These are phyloP conservation scores for Amblyjoppa proteus DNA, from an alignment of 2,888 invertebrate genomes.

Conservation along the genomic window DNA sequence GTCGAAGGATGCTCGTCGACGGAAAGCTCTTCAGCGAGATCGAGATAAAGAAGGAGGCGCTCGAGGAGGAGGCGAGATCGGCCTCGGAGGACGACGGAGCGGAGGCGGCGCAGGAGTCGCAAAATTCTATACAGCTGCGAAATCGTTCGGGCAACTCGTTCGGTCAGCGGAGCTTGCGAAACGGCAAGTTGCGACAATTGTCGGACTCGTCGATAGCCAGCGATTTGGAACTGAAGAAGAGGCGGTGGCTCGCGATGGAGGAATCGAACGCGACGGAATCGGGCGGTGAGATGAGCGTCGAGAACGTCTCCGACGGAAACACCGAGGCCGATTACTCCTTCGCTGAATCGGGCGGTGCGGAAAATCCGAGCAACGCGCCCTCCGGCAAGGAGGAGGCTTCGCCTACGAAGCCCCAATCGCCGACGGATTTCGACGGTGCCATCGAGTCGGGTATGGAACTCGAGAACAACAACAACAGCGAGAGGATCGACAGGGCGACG, in stretches of 20 bases:
- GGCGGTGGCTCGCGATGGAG: conserved; percentile 77
- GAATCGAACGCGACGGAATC: conserved; percentile 75
- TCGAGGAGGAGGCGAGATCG: conserved; percentile 74
- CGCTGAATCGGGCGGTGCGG: conserved; percentile 75
- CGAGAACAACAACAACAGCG: conserved; percentile 82
- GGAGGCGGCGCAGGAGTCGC: conserved; percentile 68
- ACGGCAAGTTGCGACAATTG: conserved; percentile 89
- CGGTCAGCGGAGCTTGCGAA: conserved; percentile 88
- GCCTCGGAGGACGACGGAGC: conserved; percentile 73
- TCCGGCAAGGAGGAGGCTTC: conserved; percentile 72
- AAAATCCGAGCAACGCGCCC: conserved; percentile 66
- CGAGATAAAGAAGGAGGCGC: conserved; percentile 79
- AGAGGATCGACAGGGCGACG: conserved; percentile 74
- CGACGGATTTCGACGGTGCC: conserved; percentile 72
- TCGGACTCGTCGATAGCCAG: conserved; percentile 75
- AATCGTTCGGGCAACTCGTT: conserved; percentile 73
- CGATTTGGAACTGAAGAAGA: conserved; percentile 76
- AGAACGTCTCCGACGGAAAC: conserved; percentile 73
- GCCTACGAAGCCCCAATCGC: background rate
- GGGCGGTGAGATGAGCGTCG: conserved; percentile 66
- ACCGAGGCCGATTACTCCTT: conserved; percentile 76
- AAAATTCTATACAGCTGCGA: conserved; percentile 72
- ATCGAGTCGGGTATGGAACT: conserved; percentile 73
- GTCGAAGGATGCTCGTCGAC: conserved; percentile 78
- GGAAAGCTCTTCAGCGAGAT: conserved; percentile 71